Base-by-base conservation (phyloP, 2,888 invertebrate genomes). In the Phanerotoma sp. region DNA sequence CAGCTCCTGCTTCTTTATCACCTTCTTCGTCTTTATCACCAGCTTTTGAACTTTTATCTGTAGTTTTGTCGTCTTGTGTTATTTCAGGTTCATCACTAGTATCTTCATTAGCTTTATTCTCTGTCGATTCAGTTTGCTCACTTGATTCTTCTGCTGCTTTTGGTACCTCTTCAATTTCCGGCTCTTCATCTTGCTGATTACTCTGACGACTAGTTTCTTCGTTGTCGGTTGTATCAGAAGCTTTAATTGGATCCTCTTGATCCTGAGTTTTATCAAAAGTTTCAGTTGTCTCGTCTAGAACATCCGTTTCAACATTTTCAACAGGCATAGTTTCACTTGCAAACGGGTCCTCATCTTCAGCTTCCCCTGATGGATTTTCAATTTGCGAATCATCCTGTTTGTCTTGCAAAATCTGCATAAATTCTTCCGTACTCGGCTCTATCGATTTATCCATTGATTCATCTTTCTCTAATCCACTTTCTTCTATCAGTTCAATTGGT, bases 341-440 rank as follows among this genome's bases (percentile, higher is more conserved):
- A 56, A 77, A 76, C 7, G 77, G 77, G 67, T 77, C 76, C 56
- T 75, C 73, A 67, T 77, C 76, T 56, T 75, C 73, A 3, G 75
- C 77, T 13, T 73, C 75, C 18, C 70, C 69, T 10, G 70, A 66
- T 30, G 70, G 74, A 46, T 54, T 63, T 58, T 77, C 77, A 21
- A 71, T 69, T 25, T 72, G 73, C 2, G 65, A 60, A 47, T 75
- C 75, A 33, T 72, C 75, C 11, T 69, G 65, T 37, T 75, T 73
- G 28, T 74, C 73, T 49, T 76, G 76, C 10, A 68, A 65, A 33
- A 76, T 70, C 51, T 75, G 76, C 15, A 77, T 67, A 59, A 76
- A 76, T 54, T 77, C 77, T 9, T 25, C 25, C 25, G 25, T 25
- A 25, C 9, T 25, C 25, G n/a, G n/a, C n/a, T n/a, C n/a, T n/a